Evolutionary conservation across 1,140 invertebrate genomes (phyloP), one percentile per base, ranked within the genome.

Genomic region (Vanessa tameamea): DNA sequence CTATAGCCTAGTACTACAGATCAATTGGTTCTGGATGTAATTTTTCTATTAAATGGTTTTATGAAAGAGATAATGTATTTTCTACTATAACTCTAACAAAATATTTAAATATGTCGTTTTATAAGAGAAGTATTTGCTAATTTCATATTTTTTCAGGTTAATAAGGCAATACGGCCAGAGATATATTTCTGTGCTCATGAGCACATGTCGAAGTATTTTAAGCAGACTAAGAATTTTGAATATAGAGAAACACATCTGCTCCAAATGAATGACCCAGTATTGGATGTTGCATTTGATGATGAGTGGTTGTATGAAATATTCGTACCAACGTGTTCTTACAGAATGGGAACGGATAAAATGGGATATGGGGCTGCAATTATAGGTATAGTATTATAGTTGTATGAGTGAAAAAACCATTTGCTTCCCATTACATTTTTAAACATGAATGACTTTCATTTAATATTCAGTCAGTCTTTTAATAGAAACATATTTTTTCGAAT

Each of bases 321-420:
- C 88, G 96, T 98, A 69, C 98, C 98, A 3, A 98, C 98, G 0
- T 98, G 97, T 90, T 98, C 97, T 7, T 99, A 99, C 90, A 94
- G 98, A 84, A 99, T 99, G 98, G 98, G 98, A 3, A 96, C 96
- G 23, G 80, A 84, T 12, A 93, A 96, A 74, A 97, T 98, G 87
- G 98, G 97, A 16, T 98, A 96, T 92, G 97, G 97, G 51, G 95
- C 95, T 76, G 96, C 96, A 7, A 93, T 97, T 68, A 94, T 98
- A 73, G 95, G 97, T 98, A 94, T 31, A 31, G 26, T 31, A 94
- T 92, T 87, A 31, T 31, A 47, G 4, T 5, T 57, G 11, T 16
- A 26, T 57, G 26, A 50, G 13, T 15, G 13, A 50, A 15, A 50
- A n/a, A 43, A 8, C 9, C 7, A 8, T 11, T 37, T 9, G 7